phyloP scores from a whole-genome alignment of 2,113 vertebrate genomes.

The Poeciliopsis occidentalis region DNA sequence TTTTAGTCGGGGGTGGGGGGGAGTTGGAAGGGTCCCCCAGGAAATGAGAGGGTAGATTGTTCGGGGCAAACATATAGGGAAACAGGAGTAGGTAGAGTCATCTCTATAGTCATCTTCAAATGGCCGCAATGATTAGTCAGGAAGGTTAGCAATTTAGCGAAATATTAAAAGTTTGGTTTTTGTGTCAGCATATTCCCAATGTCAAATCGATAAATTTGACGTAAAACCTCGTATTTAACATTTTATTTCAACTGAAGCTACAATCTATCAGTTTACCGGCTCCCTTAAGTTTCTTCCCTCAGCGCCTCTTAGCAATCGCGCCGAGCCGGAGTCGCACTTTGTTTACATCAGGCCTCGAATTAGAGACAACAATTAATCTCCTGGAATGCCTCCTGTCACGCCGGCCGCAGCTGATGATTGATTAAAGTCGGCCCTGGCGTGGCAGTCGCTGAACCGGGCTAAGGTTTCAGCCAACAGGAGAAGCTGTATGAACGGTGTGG shows the following conservation, averaged over 20 bases:
- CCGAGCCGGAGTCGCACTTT: constrained; percentile 38
- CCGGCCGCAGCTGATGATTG: constrained; percentile 65
- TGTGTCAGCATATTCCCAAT: background rate
- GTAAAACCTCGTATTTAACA: background rate
- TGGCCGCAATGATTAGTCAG: constrained; percentile 40
- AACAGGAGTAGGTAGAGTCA: constrained; percentile 31
- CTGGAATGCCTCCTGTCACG: constrained; percentile 67
- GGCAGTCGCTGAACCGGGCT: constrained; percentile 50
- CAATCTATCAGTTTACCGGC: constrained; percentile 37
- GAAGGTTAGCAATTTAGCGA: constrained; percentile 9
- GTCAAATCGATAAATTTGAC: background rate
- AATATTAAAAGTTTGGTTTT: background rate
- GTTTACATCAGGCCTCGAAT: constrained; percentile 71
- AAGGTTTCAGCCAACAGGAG: constrained; percentile 69
- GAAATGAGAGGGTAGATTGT: constrained; percentile 60
- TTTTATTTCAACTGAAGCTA: constrained; percentile 14
- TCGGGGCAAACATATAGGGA: constrained; percentile 51
- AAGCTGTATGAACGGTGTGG: constrained; percentile 59
- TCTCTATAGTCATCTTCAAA: constrained; percentile 34
- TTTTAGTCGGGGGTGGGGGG: constrained; percentile 38
- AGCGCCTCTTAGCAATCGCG: constrained; percentile 52
- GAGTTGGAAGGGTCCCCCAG: constrained; percentile 21
- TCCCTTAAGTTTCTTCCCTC: constrained; percentile 31
- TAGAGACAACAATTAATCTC: constrained; percentile 76
- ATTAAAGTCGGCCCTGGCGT: constrained; percentile 64